A percentile compares a stretch with the other conserved stretches of the same genome.
Evolutionary conservation across 35 echinoderm and acorn worm species (phyloP).

Genomic region (Ophioderma brevispina): DNA sequence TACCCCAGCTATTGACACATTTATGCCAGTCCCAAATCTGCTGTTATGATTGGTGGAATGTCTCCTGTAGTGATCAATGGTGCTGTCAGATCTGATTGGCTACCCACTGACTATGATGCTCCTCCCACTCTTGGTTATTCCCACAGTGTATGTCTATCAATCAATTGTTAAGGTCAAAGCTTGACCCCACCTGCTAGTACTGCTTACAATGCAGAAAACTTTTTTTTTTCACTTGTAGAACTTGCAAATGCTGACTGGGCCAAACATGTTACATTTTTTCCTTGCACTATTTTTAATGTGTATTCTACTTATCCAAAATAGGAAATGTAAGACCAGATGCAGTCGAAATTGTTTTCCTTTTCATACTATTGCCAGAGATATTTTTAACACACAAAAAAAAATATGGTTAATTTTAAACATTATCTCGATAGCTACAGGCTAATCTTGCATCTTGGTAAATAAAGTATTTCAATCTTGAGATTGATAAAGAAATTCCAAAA

Average conservation of each 20-base stretch:
- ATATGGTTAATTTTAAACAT: no score
- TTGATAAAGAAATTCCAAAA: no score
- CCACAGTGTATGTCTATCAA: not conserved
- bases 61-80: not conserved
- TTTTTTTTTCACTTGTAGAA: not conserved
- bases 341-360: no score
- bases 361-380: no score
- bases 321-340: no score
- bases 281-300: no score
- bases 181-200: not conserved
- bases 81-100: not conserved
- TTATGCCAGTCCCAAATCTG: not conserved
- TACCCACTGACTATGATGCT: not conserved
- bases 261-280: no score
- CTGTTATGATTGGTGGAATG: not conserved
- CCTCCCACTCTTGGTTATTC: not conserved
- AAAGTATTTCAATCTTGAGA: no score
- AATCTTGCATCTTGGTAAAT: no score
- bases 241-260: not conserved
- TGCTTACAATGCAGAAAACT: not conserved
- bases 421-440: no score
- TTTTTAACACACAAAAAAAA: no score
- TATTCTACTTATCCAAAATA: no score
- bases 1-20: not conserved
- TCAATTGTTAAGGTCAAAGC: not conserved